Evolutionary conservation across 1,140 invertebrate genomes (phyloP).

Genomic region (Mactra quadrangularis): DNA sequence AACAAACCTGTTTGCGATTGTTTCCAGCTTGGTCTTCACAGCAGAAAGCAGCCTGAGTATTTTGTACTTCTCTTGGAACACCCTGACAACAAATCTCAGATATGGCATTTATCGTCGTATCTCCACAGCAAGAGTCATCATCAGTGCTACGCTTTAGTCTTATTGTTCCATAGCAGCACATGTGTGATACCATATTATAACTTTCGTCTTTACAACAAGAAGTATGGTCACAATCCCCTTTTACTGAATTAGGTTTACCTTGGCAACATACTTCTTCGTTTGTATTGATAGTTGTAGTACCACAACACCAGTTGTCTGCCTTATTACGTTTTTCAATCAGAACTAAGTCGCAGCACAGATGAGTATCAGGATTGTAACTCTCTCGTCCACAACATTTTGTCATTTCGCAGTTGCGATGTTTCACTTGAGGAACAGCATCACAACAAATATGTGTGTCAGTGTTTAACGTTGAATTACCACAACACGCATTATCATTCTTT

Average conservation of each 20-base stretch:
- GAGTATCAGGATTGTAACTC: background rate
- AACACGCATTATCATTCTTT: constrained; percentile 7
- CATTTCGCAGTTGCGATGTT: too few relatives aligned
- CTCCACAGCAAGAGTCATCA: constrained; percentile 35
- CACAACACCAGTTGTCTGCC: constrained; percentile 40
- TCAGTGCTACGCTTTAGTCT: constrained; percentile 1
- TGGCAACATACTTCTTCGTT: constrained; percentile 29
- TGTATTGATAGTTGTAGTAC: constrained; percentile 2
- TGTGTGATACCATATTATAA: background rate
- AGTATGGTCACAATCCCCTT: background rate
- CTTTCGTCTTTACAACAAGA: constrained; percentile 24
- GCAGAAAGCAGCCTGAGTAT: background rate
- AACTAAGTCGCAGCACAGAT: constrained; percentile 27
- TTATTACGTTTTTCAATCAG: background rate
- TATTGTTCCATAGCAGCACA: constrained; percentile 19
- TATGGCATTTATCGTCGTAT: constrained; percentile 25
- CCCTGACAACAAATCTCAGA: constrained; percentile 32
- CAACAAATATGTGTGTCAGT: constrained; percentile 23
- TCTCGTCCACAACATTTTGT: constrained; percentile 23
- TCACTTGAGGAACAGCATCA: background rate
- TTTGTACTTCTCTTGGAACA: background rate
- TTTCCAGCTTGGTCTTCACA: constrained; percentile 14
- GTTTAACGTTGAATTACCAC: constrained; percentile 25
- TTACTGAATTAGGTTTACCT: background rate
- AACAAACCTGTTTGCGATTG: constrained; percentile 9